phyloP scores from a whole-genome alignment of 2,113 vertebrate species.

The Hyperoodon ampullatus region DNA sequence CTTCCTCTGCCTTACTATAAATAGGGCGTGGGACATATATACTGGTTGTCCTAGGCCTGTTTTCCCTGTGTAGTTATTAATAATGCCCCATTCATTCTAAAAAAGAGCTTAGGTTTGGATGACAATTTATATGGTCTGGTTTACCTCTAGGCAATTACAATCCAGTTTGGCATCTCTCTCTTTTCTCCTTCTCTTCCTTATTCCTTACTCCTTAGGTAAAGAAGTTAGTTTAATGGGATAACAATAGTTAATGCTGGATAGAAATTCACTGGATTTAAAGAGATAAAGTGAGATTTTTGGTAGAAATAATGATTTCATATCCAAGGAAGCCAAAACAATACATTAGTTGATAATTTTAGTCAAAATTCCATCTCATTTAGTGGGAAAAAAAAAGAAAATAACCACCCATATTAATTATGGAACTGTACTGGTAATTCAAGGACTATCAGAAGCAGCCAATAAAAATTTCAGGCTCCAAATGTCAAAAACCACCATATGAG shows the following conservation, averaged over 20 bases:
- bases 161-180: not conserved
- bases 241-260: not conserved
- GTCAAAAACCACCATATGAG: not conserved
- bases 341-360: not conserved
- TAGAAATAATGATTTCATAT: not conserved
- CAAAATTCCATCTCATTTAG: not conserved
- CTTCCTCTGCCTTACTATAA: not conserved
- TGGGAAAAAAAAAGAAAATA: not conserved
- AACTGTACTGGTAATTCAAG: not conserved
- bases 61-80: not conserved
- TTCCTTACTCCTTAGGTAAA: not conserved
- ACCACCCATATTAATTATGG: not conserved
- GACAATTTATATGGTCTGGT: not conserved
- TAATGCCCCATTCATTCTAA: not conserved
- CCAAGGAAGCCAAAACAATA: not conserved
- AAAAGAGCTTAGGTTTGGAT: not conserved
- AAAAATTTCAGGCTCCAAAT: not conserved
- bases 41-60: not conserved
- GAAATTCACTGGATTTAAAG: not conserved
- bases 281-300: not conserved
- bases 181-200: not conserved
- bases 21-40: not conserved
- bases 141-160: not conserved
- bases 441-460: not conserved
- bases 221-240: not conserved